Conservation (phyloP, 92 coral and sea anemone species). For the Micromussa lordhowensis region DNA sequence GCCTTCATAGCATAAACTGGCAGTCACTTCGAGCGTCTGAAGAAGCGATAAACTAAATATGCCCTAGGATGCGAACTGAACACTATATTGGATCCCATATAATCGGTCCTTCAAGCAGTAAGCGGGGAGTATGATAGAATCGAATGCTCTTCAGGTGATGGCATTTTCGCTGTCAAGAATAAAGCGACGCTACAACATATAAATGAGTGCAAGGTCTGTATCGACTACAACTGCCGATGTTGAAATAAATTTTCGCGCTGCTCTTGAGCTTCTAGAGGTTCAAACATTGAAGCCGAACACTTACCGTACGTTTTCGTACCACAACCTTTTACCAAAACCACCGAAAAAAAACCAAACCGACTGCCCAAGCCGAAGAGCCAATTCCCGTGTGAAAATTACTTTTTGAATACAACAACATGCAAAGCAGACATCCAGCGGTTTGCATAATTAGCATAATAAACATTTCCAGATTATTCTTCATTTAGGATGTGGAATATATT, state of each 20-base stretch:
- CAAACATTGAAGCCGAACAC: not conserved
- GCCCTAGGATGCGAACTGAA: not conserved
- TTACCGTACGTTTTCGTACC: not conserved
- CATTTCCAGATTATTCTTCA: not conserved
- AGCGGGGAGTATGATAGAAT: not conserved
- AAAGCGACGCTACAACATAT: not conserved
- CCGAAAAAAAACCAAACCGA: not conserved
- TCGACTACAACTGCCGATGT: not conserved
- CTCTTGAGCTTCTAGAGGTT: not conserved
- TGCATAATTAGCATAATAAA: slow-evolving; percentile 27
- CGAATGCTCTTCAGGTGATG: not conserved
- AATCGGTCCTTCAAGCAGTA: not conserved
- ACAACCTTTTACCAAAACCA: not conserved
- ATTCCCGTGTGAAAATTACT: not conserved
- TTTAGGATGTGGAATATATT: no score
- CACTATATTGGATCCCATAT: not conserved
- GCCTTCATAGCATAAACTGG: not conserved
- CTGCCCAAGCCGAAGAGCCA: not conserved
- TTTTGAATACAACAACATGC: slow-evolving; percentile 20
- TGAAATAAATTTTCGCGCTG: not conserved
- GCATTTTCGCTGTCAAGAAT: slow-evolving; percentile 14
- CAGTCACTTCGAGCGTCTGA: not conserved
- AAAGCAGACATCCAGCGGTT: slow-evolving; percentile 23
- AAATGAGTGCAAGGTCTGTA: not conserved
- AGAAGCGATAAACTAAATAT: not conserved